Conservation (phyloP, 1,140 invertebrate genomes). For the Nephotettix cincticeps region DNA sequence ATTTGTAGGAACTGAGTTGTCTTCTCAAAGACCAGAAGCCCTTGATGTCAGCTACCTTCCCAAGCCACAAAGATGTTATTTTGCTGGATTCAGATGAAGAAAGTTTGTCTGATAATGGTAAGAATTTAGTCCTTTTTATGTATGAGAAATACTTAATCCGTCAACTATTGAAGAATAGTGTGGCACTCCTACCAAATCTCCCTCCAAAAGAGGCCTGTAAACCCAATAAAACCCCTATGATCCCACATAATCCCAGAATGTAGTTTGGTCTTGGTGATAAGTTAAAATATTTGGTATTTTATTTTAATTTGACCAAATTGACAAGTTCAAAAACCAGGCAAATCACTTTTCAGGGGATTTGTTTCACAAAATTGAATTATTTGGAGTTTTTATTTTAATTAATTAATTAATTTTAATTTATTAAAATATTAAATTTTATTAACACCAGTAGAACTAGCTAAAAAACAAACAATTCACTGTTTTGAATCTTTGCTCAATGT, state of each 20-base stretch:
- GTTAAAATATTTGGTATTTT: too few species aligned
- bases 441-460: too few species aligned
- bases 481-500: too few species aligned
- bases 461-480: too few species aligned
- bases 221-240: background rate
- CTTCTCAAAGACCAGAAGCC: constrained; percentile 47
- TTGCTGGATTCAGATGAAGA: constrained; percentile 55
- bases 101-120: constrained; percentile 35
- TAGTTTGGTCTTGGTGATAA: too few species aligned
- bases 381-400: background rate
- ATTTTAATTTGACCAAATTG: background rate
- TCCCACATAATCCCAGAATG: too few species aligned
- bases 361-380: background rate
- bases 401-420: too few species aligned
- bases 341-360: too few species aligned
- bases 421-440: too few species aligned
- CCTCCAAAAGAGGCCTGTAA: background rate
- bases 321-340: background rate
- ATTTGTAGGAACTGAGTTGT: constrained; percentile 45
- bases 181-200: background rate
- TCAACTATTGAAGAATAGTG: background rate
- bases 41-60: constrained; percentile 51
- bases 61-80: constrained; percentile 57
- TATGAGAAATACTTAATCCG: background rate
- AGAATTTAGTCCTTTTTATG: constrained; percentile 17